Base-by-base conservation (phyloP, 2,797 vertebrate genomes). In the Bryconaethiops microstoma region DNA sequence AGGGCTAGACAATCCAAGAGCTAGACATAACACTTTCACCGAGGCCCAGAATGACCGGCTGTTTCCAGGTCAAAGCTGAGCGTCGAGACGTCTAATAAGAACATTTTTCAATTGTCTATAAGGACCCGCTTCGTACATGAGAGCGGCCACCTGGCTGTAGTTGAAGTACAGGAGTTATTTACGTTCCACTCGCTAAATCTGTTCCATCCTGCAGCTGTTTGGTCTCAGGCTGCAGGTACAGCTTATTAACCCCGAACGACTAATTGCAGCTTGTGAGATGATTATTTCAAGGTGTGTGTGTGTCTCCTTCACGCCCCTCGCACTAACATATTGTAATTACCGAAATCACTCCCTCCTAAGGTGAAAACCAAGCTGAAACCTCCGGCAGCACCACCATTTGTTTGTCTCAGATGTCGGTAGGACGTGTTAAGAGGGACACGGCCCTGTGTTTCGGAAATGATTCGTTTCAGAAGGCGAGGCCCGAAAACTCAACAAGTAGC, bases 231-330 rank as follows among this genome's bases (percentile, higher is more conserved):
- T 67, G 12, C 69, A 74, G 69, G 55, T 68, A 67, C 64, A 80
- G 50, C 54, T 64, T 21, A 74, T 48, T 55, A 72, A 74, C 2
- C 29, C 54, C 7, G 2, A 16, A 23, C 10, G 48, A 25, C 63
- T 78, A 80, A 80, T 71, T 81, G 74, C 59, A 67, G 35, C 69
- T 71, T 79, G 74, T 35, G n/a, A 50, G 63, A 67, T 78, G 40
- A 86, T 82, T 77, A 81, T 83, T 83, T 81, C 68, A 84, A 86
- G 72, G 81, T 79, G 79, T 74, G 65, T 74, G 65, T 25, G 71
- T 57, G 35, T 62, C 40, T 85, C 78, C 60, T 81, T 62, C 68
- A 77, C 60, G 35, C 45, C 77, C 48, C 5, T 48, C 5, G 29
- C 39, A 17, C 42, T 73, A 67, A 71, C 50, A 50, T 77, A 64